phyloP scores from a whole-genome alignment of 23 tunicate species.

The Pegea sp. region DNA sequence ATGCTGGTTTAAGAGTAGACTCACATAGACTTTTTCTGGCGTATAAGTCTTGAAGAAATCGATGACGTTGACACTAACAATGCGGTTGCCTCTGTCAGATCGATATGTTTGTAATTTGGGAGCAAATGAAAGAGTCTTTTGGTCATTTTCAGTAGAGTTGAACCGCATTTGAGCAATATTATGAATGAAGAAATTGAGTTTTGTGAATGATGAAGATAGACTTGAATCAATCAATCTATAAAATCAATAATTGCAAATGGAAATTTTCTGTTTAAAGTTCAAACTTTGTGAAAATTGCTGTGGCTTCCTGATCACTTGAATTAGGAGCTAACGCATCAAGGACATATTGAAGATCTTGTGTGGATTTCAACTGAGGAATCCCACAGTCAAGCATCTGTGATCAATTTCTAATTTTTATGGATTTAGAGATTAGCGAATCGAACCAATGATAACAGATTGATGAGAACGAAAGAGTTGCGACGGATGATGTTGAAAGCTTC shows the following conservation, averaged over 20 bases:
- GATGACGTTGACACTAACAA: constrained; percentile 28
- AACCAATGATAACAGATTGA: constrained; percentile 72
- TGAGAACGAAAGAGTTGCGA: constrained; percentile 38
- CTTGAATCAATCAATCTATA: constrained; percentile 68
- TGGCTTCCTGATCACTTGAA: constrained; percentile 69
- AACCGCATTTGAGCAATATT: constrained; percentile 87
- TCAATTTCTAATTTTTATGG: not conserved
- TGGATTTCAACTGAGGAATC: constrained; percentile 53
- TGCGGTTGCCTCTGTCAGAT: constrained; percentile 45
- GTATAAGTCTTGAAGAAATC: constrained; percentile 62
- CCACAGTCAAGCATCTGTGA: constrained; percentile 85
- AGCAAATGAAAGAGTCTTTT: constrained; percentile 50
- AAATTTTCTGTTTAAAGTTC: not conserved
- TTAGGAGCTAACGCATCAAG: constrained; percentile 74
- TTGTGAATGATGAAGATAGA: constrained; percentile 69
- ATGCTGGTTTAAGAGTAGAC: constrained; percentile 4
- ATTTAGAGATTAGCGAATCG: constrained; percentile 2
- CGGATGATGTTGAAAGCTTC: constrained; percentile 83
- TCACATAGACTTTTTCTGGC: constrained; percentile 80
- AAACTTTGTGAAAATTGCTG: constrained; percentile 84
- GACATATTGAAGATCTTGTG: constrained; percentile 58
- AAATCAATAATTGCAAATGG: not conserved
- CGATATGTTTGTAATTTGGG: constrained; percentile 28
- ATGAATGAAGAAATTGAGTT: constrained; percentile 95
- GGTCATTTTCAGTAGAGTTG: constrained; percentile 28